These are phyloP conservation scores for Harpagifer antarcticus DNA, from an alignment of 2,797 vertebrate genomes.

Conservation along the genomic window DNA sequence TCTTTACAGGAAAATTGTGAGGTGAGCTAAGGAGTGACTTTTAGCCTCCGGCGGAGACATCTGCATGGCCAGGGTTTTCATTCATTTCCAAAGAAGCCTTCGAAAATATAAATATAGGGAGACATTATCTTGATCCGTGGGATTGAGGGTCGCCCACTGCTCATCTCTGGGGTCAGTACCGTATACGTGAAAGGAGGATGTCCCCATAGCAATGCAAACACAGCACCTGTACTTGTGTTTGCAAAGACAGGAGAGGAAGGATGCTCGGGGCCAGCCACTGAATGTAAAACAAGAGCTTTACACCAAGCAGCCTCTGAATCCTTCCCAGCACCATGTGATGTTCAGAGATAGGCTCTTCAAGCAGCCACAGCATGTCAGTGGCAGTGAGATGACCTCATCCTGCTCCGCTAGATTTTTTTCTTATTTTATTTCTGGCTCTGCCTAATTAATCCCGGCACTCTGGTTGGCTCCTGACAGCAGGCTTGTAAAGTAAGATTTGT, in stretches of 20 bases:
- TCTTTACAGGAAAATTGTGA: slow-evolving; percentile 11
- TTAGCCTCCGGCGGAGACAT: slow-evolving; percentile 49
- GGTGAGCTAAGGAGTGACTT: slow-evolving; percentile 44
- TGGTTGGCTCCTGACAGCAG: slow-evolving; percentile 81
- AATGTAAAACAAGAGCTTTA: slow-evolving; percentile 60
- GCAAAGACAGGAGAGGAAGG: slow-evolving; percentile 21
- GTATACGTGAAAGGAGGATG: slow-evolving; percentile 38
- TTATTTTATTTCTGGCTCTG: slow-evolving; percentile 75
- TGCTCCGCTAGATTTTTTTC: slow-evolving; percentile 36
- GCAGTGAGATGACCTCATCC: slow-evolving; percentile 74
- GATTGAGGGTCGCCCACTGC: slow-evolving; percentile 40
- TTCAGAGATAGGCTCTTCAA: slow-evolving; percentile 49
- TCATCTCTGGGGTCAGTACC: slow-evolving; percentile 31
- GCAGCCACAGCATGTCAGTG: slow-evolving; percentile 58
- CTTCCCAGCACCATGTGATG: slow-evolving; percentile 28
- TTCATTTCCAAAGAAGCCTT: slow-evolving; percentile 51
- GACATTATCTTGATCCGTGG: slow-evolving; percentile 44
- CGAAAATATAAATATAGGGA: slow-evolving; percentile 40
- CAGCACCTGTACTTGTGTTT: slow-evolving; percentile 33
- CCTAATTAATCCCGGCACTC: slow-evolving; percentile 82
- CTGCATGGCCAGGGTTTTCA: slow-evolving; percentile 59
- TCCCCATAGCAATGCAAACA: slow-evolving; percentile 65
- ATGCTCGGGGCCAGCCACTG: slow-evolving; percentile 35
- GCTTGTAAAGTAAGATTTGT: slow-evolving; percentile 84
- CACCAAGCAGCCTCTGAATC: slow-evolving; percentile 35